Evolutionary conservation across 2,888 invertebrate species (phyloP).

Genomic region (Cryptocephalus primarius): DNA sequence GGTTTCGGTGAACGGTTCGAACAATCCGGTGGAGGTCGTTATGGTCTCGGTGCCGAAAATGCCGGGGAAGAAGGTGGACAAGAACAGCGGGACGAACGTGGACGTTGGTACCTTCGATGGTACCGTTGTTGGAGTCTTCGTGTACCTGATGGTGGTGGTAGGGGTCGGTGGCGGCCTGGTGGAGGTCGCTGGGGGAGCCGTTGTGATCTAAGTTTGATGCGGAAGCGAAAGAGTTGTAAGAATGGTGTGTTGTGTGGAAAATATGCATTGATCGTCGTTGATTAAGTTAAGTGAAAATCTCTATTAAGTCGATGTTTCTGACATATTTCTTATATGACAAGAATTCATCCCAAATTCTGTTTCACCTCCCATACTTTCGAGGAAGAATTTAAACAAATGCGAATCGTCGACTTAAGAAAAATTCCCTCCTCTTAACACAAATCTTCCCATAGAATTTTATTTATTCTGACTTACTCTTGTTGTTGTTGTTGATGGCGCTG

Average conservation of each 20-base stretch:
- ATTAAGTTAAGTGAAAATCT: too few species aligned
- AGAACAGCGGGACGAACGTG: constrained; percentile 27
- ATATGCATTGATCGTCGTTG: too few species aligned
- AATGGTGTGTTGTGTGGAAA: neutral
- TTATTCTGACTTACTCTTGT: too few species aligned
- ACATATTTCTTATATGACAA: too few species aligned
- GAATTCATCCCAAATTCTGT: too few species aligned
- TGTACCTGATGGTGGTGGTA: constrained; percentile 7
- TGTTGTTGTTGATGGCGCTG: too few species aligned
- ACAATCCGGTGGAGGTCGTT: constrained; percentile 7
- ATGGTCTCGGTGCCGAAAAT: constrained; percentile 13
- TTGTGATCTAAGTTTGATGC: constrained; percentile 7
- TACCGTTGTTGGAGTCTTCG: constrained; percentile 8
- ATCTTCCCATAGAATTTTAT: too few species aligned
- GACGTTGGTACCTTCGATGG: constrained; percentile 13
- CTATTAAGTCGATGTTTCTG: too few species aligned
- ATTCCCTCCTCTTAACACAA: too few species aligned
- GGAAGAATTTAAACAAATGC: too few species aligned
- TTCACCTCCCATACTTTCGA: too few species aligned
- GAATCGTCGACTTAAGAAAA: too few species aligned
- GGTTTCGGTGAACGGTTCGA: neutral
- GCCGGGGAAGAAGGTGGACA: constrained; percentile 22
- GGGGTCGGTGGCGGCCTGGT: constrained; percentile 10
- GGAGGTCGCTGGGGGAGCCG: constrained; percentile 14
- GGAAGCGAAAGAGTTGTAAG: neutral